Conservation (phyloP, 2,888 invertebrate genomes). For the Balanococcus diminutus region DNA sequence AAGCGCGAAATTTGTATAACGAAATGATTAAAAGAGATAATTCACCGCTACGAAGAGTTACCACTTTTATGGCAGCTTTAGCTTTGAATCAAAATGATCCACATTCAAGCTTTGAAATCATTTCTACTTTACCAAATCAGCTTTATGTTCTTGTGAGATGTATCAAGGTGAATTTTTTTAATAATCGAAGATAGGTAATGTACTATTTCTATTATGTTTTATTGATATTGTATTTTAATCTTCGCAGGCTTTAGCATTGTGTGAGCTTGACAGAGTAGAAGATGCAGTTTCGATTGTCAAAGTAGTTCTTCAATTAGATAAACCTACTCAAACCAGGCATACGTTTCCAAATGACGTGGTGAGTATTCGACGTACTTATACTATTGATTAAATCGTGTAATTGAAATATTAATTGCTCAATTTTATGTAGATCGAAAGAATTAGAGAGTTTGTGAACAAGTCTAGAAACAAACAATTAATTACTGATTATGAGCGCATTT, state of each 20-base stretch:
- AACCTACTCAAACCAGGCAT: slow-evolving; percentile 63
- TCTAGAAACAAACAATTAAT: slow-evolving; percentile 65
- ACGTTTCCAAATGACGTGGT: slow-evolving; percentile 72
- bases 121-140: slow-evolving; percentile 64
- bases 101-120: slow-evolving; percentile 71
- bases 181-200: neutral
- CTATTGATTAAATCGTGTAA: neutral
- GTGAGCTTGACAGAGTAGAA: slow-evolving; percentile 69
- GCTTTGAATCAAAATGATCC: slow-evolving; percentile 74
- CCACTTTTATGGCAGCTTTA: slow-evolving; percentile 70
- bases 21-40: slow-evolving; percentile 67
- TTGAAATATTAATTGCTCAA: neutral
- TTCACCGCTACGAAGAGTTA: slow-evolving; percentile 68
- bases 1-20: slow-evolving; percentile 69
- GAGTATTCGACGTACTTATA: slow-evolving; percentile 59
- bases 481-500: slow-evolving; percentile 67
- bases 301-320: slow-evolving; percentile 66
- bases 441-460: slow-evolving; percentile 64
- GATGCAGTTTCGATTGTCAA: slow-evolving; percentile 70
- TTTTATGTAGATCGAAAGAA: slow-evolving; percentile 64
- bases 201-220: neutral
- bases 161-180: slow-evolving; percentile 60
- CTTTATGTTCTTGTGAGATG: slow-evolving; percentile 73
- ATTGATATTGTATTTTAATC: neutral
- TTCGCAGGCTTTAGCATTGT: slow-evolving; percentile 63